Conservation (phyloP, 2,113 vertebrate species). For the Lynx canadensis region DNA sequence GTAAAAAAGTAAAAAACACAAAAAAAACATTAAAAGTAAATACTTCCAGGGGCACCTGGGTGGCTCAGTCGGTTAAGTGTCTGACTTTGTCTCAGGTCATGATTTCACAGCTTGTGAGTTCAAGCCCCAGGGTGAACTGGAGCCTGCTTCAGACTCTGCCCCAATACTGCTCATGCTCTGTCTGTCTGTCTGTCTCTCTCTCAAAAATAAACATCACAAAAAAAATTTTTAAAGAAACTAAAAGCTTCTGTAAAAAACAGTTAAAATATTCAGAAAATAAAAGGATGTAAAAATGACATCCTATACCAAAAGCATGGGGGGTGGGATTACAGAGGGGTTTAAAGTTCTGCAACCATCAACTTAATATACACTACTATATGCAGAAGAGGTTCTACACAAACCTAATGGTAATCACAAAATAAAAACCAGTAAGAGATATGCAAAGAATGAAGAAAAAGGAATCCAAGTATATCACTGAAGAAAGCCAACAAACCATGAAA, state of each 20-base stretch:
- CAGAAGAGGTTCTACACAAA: not conserved
- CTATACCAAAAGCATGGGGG: not conserved
- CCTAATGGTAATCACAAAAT: not conserved
- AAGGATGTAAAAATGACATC: not conserved
- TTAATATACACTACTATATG: not conserved
- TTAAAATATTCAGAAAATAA: not conserved
- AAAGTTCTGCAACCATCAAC: not conserved
- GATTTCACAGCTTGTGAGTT: too few relatives aligned
- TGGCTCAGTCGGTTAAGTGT: too few relatives aligned
- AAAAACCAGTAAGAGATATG: not conserved
- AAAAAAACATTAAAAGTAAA: not conserved
- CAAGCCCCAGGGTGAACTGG: too few relatives aligned
- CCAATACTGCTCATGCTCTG: too few relatives aligned
- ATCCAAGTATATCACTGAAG: not conserved
- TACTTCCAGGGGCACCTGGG: not conserved
- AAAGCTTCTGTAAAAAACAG: not conserved
- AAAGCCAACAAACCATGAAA: not conserved
- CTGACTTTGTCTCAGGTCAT: too few relatives aligned
- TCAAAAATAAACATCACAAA: too few relatives aligned
- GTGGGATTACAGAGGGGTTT: not conserved
- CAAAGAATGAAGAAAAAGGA: not conserved
- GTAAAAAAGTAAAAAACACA: not conserved
- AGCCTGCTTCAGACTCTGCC: too few relatives aligned
- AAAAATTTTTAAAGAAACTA: not conserved
- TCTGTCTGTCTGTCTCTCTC: too few relatives aligned